Evolutionary conservation across 1,140 invertebrate genomes (phyloP).

Genomic region (Pinna nobilis): DNA sequence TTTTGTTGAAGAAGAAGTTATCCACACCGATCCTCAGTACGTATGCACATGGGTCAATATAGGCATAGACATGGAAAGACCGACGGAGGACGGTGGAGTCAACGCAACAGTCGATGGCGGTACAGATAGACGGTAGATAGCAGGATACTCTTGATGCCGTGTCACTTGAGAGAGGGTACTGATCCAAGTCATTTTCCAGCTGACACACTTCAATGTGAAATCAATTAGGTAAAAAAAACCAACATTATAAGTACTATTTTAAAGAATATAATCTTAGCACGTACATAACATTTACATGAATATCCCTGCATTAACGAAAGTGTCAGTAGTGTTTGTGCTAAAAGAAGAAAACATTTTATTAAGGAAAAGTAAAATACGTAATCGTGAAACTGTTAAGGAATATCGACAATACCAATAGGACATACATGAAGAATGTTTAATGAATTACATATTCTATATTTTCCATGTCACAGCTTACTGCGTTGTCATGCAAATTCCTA

Average conservation of each 20-base stretch:
- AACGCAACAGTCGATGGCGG: conserved; percentile 36
- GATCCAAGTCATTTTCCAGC: background rate
- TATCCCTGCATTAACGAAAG: too few species aligned
- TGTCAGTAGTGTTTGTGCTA: too few species aligned
- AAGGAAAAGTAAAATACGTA: too few species aligned
- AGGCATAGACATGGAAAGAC: conserved; percentile 25
- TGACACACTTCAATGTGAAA: conserved; percentile 17
- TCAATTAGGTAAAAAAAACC: background rate
- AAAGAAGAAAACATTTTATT: too few species aligned
- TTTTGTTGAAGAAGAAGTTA: conserved; percentile 30
- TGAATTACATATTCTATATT: too few species aligned
- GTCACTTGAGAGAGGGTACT: background rate
- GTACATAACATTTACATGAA: too few species aligned
- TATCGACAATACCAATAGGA: too few species aligned
- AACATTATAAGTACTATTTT: background rate
- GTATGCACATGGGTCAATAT: conserved; percentile 39
- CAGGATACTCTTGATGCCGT: conserved; percentile 8
- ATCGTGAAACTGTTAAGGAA: too few species aligned
- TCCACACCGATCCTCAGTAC: conserved; percentile 40
- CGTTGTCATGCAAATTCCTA: too few species aligned
- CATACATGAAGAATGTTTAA: too few species aligned
- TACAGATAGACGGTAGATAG: conserved; percentile 25
- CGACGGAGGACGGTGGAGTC: conserved; percentile 11
- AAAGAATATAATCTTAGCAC: too few species aligned
- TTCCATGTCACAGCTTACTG: too few species aligned